phyloP scores from a whole-genome alignment of 1,140 invertebrate species.

The Lepidurus couesii region DNA sequence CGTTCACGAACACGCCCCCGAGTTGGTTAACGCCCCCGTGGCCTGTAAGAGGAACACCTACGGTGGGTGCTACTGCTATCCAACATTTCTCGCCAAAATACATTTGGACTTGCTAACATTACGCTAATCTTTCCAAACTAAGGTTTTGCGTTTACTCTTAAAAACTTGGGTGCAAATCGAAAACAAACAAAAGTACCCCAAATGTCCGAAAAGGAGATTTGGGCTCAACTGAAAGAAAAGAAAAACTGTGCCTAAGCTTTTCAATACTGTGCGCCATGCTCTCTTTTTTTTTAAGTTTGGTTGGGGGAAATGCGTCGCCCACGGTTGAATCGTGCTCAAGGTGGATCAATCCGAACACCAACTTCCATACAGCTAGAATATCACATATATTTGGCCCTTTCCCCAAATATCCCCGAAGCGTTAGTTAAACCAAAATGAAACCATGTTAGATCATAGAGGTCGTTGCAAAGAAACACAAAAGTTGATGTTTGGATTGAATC shows the following conservation, averaged over 20 bases:
- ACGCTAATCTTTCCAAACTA: not conserved
- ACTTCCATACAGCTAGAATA: not conserved
- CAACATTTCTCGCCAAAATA: conserved; percentile 6
- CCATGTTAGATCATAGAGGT: not conserved
- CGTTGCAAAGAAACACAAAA: not conserved
- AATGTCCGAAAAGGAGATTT: not conserved
- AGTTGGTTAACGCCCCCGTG: conserved; percentile 46
- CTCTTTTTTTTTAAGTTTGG: not conserved
- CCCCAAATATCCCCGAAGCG: not conserved
- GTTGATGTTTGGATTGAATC: conserved; percentile 7
- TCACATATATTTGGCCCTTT: not conserved
- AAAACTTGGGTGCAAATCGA: not conserved
- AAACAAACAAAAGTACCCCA: not conserved
- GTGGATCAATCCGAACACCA: conserved; percentile 13
- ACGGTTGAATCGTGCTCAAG: conserved; percentile 21
- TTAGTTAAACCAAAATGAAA: not conserved
- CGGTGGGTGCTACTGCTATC: conserved; percentile 20
- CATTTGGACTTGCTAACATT: not conserved
- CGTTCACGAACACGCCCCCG: conserved; percentile 52
- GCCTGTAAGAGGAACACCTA: conserved; percentile 32
- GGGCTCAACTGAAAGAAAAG: not conserved
- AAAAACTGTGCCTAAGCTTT: conserved; percentile 16
- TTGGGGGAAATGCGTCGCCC: conserved; percentile 4
- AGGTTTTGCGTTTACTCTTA: not conserved
- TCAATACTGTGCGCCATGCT: conserved; percentile 9